A percentile compares a stretch with the other conserved stretches of the same genome.
Evolutionary conservation across 35 echinoderm and acorn worm genomes (phyloP).

Genomic region (Ptychodera flava): DNA sequence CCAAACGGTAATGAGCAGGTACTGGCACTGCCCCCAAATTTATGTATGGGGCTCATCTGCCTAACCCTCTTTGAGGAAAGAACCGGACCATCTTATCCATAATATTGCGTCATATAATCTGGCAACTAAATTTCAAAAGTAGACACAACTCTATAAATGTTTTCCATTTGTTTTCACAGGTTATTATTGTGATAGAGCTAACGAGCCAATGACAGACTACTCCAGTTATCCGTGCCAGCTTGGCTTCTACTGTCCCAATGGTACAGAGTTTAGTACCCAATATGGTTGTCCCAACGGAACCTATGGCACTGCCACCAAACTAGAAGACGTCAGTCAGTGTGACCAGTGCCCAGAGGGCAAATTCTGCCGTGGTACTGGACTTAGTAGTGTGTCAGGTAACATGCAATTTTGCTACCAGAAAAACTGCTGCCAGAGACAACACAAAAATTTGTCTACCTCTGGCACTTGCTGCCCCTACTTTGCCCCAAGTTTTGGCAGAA

Average conservation of each 20-base stretch:
- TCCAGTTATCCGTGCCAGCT: conserved; percentile 56
- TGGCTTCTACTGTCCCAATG: conserved; percentile 86
- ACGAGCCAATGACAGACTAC: conserved; percentile 81
- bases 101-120: too few relatives aligned
- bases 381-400: conserved; percentile 44
- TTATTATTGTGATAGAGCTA: conserved; percentile 81
- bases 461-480: too few relatives aligned
- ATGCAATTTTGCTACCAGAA: too few relatives aligned
- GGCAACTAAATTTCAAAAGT: too few relatives aligned
- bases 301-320: conserved; percentile 40
- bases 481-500: too few relatives aligned
- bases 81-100: too few relatives aligned
- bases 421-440: too few relatives aligned
- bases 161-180: conserved; percentile 30
- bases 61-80: too few relatives aligned
- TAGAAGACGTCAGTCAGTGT: conserved; percentile 70
- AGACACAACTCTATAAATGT: neutral
- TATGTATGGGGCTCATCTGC: too few relatives aligned
- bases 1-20: too few relatives aligned
- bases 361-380: conserved; percentile 72
- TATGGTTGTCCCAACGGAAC: conserved; percentile 76
- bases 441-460: too few relatives aligned
- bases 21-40: too few relatives aligned
- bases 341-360: conserved; percentile 64
- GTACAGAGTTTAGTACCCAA: conserved; percentile 80